A percentile compares a stretch with the other conserved stretches of the same genome.
These are phyloP conservation scores for Catalaphyllia jardinei DNA, from an alignment of 64 coral and sea anemone species.

Conservation along the genomic window DNA sequence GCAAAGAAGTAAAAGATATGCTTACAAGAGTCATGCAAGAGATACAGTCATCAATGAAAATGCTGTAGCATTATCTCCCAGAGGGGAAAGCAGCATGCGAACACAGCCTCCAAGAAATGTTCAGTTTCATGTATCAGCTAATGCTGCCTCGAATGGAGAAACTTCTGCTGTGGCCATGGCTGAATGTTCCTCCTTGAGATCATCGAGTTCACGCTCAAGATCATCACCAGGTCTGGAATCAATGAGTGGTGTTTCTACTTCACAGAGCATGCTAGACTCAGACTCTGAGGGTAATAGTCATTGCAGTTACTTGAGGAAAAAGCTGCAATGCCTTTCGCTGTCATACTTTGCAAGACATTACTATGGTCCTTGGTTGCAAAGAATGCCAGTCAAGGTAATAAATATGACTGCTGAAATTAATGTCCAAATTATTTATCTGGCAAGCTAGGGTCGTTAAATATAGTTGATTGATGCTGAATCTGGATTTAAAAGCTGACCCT, in stretches of 20 bases:
- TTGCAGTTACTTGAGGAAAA: constrained; percentile 47
- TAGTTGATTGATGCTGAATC: too few species aligned
- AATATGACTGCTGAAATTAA: too few species aligned
- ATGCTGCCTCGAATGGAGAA: constrained; percentile 6
- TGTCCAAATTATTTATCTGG: too few species aligned
- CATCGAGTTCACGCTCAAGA: constrained; percentile 29
- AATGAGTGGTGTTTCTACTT: constrained; percentile 24
- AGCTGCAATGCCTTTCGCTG: constrained; percentile 53
- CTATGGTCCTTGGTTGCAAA: constrained; percentile 88
- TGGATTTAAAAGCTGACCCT: too few species aligned
- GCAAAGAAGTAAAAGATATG: constrained; percentile 15
- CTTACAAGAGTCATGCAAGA: constrained; percentile 7
- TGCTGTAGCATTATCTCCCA: background rate
- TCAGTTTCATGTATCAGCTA: constrained; percentile 18
- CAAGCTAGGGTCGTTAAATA: too few species aligned
- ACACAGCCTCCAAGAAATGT: constrained; percentile 19
- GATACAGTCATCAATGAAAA: constrained; percentile 35
- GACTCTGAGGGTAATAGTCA: background rate
- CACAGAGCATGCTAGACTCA: background rate
- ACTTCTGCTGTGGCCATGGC: background rate
- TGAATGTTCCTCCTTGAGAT: constrained; percentile 28
- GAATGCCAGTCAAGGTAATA: constrained; percentile 75
- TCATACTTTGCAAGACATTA: constrained; percentile 64
- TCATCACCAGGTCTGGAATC: constrained; percentile 65
- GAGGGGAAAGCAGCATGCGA: background rate